These are phyloP conservation scores for Aldrovandia affinis DNA, from an alignment of 2,797 vertebrate genomes.

Conservation along the genomic window DNA sequence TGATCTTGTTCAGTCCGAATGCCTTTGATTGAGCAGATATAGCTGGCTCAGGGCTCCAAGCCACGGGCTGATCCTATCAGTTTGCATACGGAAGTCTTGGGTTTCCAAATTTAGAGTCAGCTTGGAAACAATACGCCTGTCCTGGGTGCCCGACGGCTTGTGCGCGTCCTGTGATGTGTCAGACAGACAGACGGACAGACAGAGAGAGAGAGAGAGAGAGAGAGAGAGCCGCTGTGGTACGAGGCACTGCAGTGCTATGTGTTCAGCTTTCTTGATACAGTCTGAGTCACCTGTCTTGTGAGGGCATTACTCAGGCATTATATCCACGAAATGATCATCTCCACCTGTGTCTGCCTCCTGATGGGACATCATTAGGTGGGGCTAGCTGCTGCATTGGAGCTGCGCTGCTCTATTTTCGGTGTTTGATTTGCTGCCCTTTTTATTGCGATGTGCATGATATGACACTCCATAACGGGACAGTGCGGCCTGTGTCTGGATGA, in stretches of 20 bases:
- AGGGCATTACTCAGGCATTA: conserved; percentile 40
- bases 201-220: too few relatives aligned
- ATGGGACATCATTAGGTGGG: conserved; percentile 10
- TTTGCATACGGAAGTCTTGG: conserved; percentile 11
- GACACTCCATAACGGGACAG: conserved; percentile 26
- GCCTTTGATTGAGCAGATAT: neutral
- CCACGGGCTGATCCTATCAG: conserved; percentile 15
- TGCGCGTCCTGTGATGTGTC: neutral
- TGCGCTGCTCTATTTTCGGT: neutral
- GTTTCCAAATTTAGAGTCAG: conserved; percentile 16
- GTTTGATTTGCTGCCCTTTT: neutral
- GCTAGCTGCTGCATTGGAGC: neutral
- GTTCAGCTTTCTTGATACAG: conserved; percentile 62
- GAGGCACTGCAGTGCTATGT: conserved; percentile 74
- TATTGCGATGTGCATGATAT: neutral
- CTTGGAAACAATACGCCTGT: conserved; percentile 25
- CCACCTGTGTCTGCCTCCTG: conserved; percentile 7
- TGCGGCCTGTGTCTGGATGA: neutral
- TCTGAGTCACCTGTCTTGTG: conserved; percentile 70
- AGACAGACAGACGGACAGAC: too few relatives aligned
- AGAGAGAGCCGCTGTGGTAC: conserved; percentile 63
- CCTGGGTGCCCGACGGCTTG: conserved; percentile 29
- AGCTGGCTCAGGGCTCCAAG: neutral
- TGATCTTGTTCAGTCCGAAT: neutral
- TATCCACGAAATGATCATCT: conserved; percentile 39